These are phyloP conservation scores for Gastracanthus pulcherrimus DNA, from an alignment of 2,888 invertebrate species.

Conservation along the genomic window DNA sequence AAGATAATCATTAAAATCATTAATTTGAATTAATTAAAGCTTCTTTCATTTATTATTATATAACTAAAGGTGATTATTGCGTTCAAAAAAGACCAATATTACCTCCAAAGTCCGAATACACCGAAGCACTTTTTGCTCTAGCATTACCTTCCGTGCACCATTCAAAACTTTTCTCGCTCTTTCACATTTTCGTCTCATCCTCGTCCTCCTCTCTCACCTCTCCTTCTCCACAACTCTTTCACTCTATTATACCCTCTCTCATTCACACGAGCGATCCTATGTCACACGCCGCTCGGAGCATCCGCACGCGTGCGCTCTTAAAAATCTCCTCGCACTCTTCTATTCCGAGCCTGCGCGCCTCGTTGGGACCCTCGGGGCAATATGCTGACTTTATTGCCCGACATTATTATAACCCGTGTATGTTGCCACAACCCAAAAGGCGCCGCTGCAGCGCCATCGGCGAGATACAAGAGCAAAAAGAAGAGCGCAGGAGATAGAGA, in stretches of 20 bases:
- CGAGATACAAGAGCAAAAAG: neutral
- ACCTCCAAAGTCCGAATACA: too few species aligned
- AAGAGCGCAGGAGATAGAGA: neutral
- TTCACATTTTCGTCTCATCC: neutral
- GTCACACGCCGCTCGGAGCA: neutral
- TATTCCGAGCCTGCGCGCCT: neutral
- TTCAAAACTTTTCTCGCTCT: neutral
- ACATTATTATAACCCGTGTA: slow-evolving; percentile 2
- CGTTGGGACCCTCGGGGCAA: neutral
- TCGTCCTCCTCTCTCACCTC: neutral
- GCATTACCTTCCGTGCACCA: too few species aligned
- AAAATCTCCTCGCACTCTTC: neutral
- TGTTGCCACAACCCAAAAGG: too few species aligned
- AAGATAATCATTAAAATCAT: too few species aligned
- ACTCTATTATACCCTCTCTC: too few species aligned
- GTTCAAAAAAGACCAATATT: neutral
- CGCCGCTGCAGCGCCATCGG: neutral
- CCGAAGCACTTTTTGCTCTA: too few species aligned
- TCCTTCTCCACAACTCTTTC: too few species aligned
- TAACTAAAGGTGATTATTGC: too few species aligned
- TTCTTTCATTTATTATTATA: too few species aligned
- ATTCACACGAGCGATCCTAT: neutral
- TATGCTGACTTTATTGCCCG: neutral
- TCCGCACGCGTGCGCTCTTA: too few species aligned
- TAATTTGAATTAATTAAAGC: too few species aligned